Evolutionary conservation across 2,888 invertebrate species (phyloP), one percentile per base, ranked within the genome.

Genomic region (Drosophila anomelani): DNA sequence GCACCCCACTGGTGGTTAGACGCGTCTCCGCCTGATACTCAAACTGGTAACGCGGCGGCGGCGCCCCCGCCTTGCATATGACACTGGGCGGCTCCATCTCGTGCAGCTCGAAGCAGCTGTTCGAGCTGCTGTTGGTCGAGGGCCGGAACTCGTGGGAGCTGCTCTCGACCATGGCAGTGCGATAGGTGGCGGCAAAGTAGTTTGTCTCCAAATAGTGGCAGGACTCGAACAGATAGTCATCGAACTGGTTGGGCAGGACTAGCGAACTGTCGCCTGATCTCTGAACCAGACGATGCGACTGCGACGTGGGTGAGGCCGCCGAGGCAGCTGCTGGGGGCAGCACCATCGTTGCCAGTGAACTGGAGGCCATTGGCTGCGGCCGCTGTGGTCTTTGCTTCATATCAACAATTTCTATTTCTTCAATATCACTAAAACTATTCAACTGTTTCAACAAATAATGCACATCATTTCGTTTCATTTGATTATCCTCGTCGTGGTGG

Each of bases 361-460:
- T 90, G 60, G 91, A 90, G 79, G 92, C 91, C 85, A 91, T 78
- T 80, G 90, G 60, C 78, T 70, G 75, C 63, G 83, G 85, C 69
- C 74, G 90, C 79, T 85, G 91, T 78, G 88, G 80, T 83, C 82
- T 90, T 91, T 90, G 88, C 89, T 91, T 91, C 90, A 92, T 91
- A 91, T 92, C 92, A 92, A 92, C 92, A 91, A 92, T 92, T 91
- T 92, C 92, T 92, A 92, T 92, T 92, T 92, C 91, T 91, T 92
- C 92, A 88, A 92, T 92, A 91, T 92, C 92, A 92, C 92, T 92
- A 92, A 92, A 92, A 92, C 92, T 92, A 92, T 92, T 92, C 92
- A 92, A 92, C 92, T 92, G 92, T 92, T 92, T 92, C 92, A 92
- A 92, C 92, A 92, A 92, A 92, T 92, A 92, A 92, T 92, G 92